A percentile compares a stretch with the other conserved stretches of the same genome.
phyloP scores from a whole-genome alignment of 2,113 vertebrate species.

The Nycticryphes semicollaris region DNA sequence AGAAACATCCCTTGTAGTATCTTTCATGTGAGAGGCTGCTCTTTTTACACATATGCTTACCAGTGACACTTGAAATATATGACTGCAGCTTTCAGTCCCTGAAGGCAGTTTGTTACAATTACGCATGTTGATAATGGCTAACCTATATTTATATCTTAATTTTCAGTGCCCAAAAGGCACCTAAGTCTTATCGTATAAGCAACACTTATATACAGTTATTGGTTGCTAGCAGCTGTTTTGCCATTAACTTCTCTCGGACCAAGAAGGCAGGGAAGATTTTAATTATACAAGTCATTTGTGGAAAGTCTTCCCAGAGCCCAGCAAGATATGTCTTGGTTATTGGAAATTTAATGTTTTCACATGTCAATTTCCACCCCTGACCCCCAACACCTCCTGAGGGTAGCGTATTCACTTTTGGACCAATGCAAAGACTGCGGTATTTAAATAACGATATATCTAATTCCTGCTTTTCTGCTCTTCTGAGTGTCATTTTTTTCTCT shows the following conservation, averaged over 20 bases:
- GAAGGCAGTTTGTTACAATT: not conserved
- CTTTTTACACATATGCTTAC: not conserved
- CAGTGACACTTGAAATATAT: not conserved
- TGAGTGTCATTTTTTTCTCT: not conserved
- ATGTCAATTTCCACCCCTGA: not conserved
- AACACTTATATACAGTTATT: not conserved
- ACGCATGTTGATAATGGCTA: not conserved
- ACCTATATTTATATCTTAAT: not conserved
- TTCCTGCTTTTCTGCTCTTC: not conserved
- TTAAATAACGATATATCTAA: not conserved
- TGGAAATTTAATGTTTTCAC: not conserved
- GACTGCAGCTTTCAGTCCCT: not conserved
- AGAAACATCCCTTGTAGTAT: not conserved
- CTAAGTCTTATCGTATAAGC: not conserved
- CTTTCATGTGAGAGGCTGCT: not conserved
- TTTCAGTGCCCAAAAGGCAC: constrained; percentile 4
- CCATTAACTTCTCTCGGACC: not conserved
- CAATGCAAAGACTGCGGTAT: not conserved
- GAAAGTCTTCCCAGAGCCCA: not conserved
- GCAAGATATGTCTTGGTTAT: accelerated
- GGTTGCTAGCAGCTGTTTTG: not conserved
- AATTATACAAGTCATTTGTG: not conserved
- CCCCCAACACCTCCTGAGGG: not conserved
- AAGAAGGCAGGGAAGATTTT: constrained; percentile 22
- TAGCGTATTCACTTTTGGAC: not conserved